Base-by-base conservation (phyloP, 2,797 vertebrate species). In the Mormyrus proboscirostris region DNA sequence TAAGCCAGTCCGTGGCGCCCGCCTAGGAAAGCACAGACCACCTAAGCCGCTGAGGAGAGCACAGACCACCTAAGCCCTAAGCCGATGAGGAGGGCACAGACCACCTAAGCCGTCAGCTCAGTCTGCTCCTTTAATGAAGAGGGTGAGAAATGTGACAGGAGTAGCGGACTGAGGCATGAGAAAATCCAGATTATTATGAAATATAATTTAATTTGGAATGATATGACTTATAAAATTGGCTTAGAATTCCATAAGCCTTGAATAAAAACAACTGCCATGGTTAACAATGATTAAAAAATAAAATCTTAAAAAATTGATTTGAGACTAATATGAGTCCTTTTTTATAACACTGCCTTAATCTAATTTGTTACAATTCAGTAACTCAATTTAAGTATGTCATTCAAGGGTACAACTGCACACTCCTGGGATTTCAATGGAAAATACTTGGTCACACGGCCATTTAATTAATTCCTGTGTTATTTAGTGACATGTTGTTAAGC, bases 161-260 rank as follows among this genome's bases (percentile, higher is more conserved):
- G 73, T 33, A 76, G 69, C 19, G 16, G 33, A 19, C 16, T 38
- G 38, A 41, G 73, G 16, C 0, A 38, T 41, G 73, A 76, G 62
- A 69, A 33, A 69, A 69, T 33, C 62, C 62, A 33, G 62, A 69
- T 69, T 69, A 92, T 92, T 93, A 92, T 90, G 90, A 91, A 91
- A 89, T 10, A 91, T 89, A 89, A 93, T 93, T 92, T 94, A 91
- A 95, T 93, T 93, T 92, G n/a, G n/a, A 84, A 44, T 22, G 41
- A 84, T 83, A 83, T 84, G 44, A 50, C 10, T 22, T 47, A 33
- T 82, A 33, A 33, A 82, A 82, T 82, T 19, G 41, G 14, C 76
- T 49, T 49, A 82, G 41, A 82, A 41, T 41, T 82, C 19, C 47
- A n/a, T 84, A 22, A 84, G 10, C 41, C 22, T 25, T 84, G 79